Percentiles rank a stretch among this genome's conserved stretches.
phyloP scores from a whole-genome alignment of 2,113 vertebrate genomes.

The Nothocercus julius region DNA sequence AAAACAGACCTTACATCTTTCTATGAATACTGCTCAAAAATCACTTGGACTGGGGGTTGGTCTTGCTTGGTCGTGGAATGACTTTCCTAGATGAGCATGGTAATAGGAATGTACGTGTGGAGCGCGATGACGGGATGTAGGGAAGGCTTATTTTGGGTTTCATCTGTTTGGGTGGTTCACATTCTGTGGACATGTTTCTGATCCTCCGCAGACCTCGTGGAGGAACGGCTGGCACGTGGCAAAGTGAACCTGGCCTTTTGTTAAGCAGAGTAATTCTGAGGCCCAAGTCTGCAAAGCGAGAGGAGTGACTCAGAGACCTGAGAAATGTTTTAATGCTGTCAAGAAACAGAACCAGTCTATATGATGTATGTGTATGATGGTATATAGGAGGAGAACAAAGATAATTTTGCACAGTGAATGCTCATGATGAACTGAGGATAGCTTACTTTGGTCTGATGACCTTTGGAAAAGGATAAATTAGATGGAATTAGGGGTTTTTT shows the following conservation, averaged over 20 bases:
- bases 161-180: background rate
- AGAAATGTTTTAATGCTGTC: background rate
- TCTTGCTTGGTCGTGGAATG: background rate
- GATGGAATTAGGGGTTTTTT: background rate
- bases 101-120: background rate
- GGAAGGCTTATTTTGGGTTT: background rate
- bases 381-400: background rate
- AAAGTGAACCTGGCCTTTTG: background rate
- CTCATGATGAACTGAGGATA: background rate
- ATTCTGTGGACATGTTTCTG: background rate
- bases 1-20: background rate
- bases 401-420: background rate
- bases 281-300: background rate
- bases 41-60: background rate
- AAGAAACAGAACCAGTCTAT: background rate
- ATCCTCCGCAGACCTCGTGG: background rate
- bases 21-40: background rate
- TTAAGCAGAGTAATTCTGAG: background rate
- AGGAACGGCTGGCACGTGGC: background rate
- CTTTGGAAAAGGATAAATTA: background rate
- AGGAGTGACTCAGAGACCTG: background rate
- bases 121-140: background rate
- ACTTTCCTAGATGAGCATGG: background rate
- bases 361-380: background rate
- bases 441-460: background rate